These are phyloP conservation scores for Chaetorhynchus papuensis DNA, from an alignment of 2,113 vertebrate species.

Conservation along the genomic window DNA sequence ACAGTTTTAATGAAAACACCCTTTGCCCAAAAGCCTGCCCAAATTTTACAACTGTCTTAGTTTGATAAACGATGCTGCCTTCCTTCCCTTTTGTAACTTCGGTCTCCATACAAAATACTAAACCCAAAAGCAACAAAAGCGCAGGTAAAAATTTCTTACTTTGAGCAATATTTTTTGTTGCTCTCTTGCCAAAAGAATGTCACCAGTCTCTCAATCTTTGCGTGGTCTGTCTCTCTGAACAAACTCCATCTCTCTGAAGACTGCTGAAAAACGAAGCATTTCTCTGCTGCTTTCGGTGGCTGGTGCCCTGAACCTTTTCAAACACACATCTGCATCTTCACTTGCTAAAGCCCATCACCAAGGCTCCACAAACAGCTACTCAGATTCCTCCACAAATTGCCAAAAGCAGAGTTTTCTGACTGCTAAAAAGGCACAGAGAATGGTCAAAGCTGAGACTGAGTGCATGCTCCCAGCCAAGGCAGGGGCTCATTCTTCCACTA, in stretches of 20 bases:
- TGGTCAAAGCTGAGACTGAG: neutral
- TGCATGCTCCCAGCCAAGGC: neutral
- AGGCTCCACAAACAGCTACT: neutral
- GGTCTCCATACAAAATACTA: neutral
- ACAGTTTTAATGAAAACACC: neutral
- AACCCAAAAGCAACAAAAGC: neutral
- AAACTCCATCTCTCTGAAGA: neutral
- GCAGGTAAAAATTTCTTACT: neutral
- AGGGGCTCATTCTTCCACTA: neutral
- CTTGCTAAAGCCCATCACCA: neutral
- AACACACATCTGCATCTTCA: neutral
- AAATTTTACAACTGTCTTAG: neutral
- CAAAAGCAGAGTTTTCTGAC: neutral
- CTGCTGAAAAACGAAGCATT: accelerated
- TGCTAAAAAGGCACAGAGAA: neutral
- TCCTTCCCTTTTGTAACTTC: neutral
- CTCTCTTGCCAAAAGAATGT: neutral
- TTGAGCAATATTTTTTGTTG: neutral
- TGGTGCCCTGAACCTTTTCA: neutral
- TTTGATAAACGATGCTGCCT: neutral
- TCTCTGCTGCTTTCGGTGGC: neutral
- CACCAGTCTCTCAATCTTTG: neutral
- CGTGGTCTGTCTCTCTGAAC: neutral
- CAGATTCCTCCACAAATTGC: neutral
- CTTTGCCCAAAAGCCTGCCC: neutral